These are phyloP conservation scores for Diplodus sargus DNA, from an alignment of 2,797 vertebrate genomes.

Conservation along the genomic window DNA sequence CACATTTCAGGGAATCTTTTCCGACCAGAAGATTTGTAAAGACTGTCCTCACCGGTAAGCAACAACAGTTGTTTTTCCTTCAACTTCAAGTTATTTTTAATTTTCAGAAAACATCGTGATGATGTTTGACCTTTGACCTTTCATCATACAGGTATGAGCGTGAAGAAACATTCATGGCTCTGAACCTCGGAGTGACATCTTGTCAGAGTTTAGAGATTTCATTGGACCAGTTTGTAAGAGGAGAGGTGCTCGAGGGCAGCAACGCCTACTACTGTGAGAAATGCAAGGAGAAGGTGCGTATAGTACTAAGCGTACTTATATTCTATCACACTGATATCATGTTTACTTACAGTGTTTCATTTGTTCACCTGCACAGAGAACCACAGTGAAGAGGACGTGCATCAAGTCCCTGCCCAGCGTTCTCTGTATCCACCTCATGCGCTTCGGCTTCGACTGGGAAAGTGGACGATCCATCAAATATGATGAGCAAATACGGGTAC, in stretches of 20 bases:
- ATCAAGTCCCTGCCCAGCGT: conserved; percentile 96
- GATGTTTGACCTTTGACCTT: conserved; percentile 1
- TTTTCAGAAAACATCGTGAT: background rate
- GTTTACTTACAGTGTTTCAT: conserved; percentile 3
- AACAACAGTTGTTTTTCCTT: no score
- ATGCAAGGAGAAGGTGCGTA: conserved; percentile 98
- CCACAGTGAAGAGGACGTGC: conserved; percentile 97
- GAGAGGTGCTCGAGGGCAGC: conserved; percentile 97
- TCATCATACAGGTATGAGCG: conserved; percentile 90
- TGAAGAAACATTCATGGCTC: conserved; percentile 98
- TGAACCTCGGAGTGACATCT: conserved; percentile 98
- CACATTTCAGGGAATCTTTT: conserved; percentile 99
- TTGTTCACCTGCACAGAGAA: conserved; percentile 85
- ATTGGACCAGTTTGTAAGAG: conserved; percentile 98
- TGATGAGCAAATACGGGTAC: conserved; percentile 97
- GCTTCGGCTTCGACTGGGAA: conserved; percentile 99
- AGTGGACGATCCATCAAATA: conserved; percentile 99
- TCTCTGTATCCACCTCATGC: conserved; percentile 98
- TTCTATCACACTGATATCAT: background rate
- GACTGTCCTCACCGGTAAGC: conserved; percentile 97
- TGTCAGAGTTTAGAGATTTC: conserved; percentile 99
- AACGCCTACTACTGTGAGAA: conserved; percentile 99
- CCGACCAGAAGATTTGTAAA: conserved; percentile 99
- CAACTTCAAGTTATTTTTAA: background rate
- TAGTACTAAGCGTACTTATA: background rate